phyloP scores from a whole-genome alignment of 2,113 vertebrate species.

The Chamaetylas fuelleborni region DNA sequence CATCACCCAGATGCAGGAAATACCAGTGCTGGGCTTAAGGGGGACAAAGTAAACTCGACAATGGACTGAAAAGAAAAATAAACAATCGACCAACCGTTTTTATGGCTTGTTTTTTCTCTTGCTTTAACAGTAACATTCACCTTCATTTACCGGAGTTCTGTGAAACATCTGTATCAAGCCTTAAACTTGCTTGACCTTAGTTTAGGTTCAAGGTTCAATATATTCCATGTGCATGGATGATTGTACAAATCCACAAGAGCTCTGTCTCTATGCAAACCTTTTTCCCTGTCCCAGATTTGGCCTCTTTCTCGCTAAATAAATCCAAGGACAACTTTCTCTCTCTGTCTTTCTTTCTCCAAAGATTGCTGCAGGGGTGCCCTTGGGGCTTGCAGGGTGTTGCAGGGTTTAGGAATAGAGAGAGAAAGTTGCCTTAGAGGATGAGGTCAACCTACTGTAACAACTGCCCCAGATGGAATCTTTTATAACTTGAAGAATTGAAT shows the following conservation, averaged over 20 bases:
- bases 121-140: constrained; percentile 59
- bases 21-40: constrained; percentile 56
- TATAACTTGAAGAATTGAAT: neutral
- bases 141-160: constrained; percentile 61
- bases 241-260: constrained; percentile 45
- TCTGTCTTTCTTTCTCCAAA: constrained; percentile 34
- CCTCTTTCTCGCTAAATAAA: constrained; percentile 48
- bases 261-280: constrained; percentile 13
- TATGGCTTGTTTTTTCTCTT: constrained; percentile 56
- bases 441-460: neutral
- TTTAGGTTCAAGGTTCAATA: constrained; percentile 66
- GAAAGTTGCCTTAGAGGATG: neutral
- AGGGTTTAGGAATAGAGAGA: neutral
- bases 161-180: constrained; percentile 63
- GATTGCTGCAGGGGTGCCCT: constrained; percentile 38
- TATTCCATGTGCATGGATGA: constrained; percentile 63
- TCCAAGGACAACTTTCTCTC: constrained; percentile 51
- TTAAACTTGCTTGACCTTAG: constrained; percentile 66
- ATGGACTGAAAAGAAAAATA: constrained; percentile 72
- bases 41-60: constrained; percentile 65
- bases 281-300: constrained; percentile 39
- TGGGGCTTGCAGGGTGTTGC: constrained; percentile 13
- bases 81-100: constrained; percentile 57
- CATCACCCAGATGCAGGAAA: constrained; percentile 68
- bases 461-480: neutral